Evolutionary conservation across 2,797 vertebrate species (phyloP), one percentile per base, ranked within the genome.

Genomic region (Thalassophryne amazonica): DNA sequence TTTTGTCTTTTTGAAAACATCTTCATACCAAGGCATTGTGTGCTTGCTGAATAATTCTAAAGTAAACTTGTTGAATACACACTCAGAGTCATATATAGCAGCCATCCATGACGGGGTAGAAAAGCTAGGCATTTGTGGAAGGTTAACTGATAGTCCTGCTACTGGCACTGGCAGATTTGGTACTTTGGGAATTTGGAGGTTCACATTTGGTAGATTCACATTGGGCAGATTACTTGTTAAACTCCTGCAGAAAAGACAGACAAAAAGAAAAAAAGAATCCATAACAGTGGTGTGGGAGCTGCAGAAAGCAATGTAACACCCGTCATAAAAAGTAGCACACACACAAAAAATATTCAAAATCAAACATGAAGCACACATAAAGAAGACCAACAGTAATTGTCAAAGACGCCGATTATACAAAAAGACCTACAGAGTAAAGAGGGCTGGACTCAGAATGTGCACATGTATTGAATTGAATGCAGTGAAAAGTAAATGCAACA

Each of bases 151-250:
- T 84, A 92, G 90, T 92, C 91, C 91, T 88, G 91, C 89, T 88
- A 92, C 91, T 91, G 91, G 91, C 82, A 91, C 89, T 78, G 90
- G 96, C 89, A 99, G 96, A 92, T 98, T 98, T 95, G 97, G 97
- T 95, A 99, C 96, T 99, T 98, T 99, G 92, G 97, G 97, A 91
- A 92, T 92, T 92, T 92, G 90, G 90, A 99, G 97, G 92, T 98
- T 98, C 92, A 99, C 97, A 98, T 98, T 99, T 93, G 97, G 97
- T 93, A 99, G 97, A 92, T 98, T 98, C 95, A 99, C 97, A 99
- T 98, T 99, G 94, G 97, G 97, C 91, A 99, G 97, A 95, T 98
- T 99, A 99, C 97, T 99, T 95, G 97, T 99, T 98, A 99, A 98
- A 98, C 96, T 99, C 97, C 97, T 99, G 97, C 91, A 94, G 95